Percentiles rank a stretch among this genome's conserved stretches.
Evolutionary conservation across 2,888 invertebrate species (phyloP).

Genomic region (Hipparchia sbordonii): DNA sequence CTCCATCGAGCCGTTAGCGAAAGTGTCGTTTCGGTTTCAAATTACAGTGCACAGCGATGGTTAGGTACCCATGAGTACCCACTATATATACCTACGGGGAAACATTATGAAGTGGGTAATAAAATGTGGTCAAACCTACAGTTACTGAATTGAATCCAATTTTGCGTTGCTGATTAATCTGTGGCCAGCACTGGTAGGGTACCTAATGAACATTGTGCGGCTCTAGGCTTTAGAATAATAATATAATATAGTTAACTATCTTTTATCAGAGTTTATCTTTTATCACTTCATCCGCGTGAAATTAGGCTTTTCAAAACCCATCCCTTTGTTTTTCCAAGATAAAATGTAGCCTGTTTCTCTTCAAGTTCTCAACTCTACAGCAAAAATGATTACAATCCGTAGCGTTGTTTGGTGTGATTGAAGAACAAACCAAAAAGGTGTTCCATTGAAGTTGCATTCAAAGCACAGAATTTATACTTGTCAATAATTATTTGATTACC

Average conservation of each 20-base stretch:
- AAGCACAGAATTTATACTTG: too few relatives aligned
- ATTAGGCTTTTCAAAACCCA: too few relatives aligned
- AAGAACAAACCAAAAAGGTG: not conserved
- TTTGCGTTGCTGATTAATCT: slow-evolving; percentile 25
- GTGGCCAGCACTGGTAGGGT: slow-evolving; percentile 14
- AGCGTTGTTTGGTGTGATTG: too few relatives aligned
- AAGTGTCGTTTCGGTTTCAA: too few relatives aligned
- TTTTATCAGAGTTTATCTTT: not conserved
- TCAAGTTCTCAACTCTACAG: too few relatives aligned
- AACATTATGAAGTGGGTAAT: slow-evolving; percentile 19
- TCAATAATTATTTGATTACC: too few relatives aligned
- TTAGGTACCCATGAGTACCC: not conserved
- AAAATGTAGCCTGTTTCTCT: too few relatives aligned
- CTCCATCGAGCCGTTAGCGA: too few relatives aligned
- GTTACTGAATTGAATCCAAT: slow-evolving; percentile 20
- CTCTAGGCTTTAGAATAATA: not conserved
- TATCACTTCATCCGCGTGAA: not conserved
- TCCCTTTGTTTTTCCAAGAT: too few relatives aligned
- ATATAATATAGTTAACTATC: not conserved
- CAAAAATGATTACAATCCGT: too few relatives aligned
- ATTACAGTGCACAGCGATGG: not conserved
- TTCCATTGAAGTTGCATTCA: too few relatives aligned
- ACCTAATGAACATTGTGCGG: slow-evolving; percentile 20
- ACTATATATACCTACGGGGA: too few relatives aligned
- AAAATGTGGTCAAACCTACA: slow-evolving; percentile 24